Conservation (phyloP, 2,888 invertebrate genomes). For the Stenodema calcarata region DNA sequence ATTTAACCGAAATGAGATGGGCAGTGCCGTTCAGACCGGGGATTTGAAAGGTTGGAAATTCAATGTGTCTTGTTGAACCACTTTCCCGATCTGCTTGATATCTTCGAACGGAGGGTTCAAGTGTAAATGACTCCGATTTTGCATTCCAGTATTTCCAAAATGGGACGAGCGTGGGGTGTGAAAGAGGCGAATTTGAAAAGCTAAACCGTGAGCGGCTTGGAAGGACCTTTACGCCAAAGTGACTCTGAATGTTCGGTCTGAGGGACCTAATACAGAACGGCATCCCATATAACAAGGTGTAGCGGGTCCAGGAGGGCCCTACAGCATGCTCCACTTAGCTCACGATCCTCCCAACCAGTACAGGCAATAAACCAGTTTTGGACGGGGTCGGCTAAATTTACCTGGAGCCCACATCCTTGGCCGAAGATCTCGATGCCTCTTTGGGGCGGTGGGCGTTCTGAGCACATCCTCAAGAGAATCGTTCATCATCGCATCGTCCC, state of each 20-base stretch:
- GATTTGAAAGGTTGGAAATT: not conserved
- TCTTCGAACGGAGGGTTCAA: not conserved
- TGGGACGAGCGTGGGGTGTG: not conserved
- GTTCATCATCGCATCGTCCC: not conserved
- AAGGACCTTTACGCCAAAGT: slow-evolving; percentile 1
- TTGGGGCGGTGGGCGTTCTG: not conserved
- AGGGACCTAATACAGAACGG: slow-evolving; percentile 33
- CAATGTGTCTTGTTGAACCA: not conserved
- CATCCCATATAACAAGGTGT: slow-evolving; percentile 23
- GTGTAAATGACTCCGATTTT: not conserved
- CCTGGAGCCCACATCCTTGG: not conserved
- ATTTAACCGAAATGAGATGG: not conserved
- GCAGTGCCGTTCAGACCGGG: not conserved
- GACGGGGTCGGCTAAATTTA: slow-evolving; percentile 43
- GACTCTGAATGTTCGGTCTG: not conserved
- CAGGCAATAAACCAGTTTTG: slow-evolving; percentile 37
- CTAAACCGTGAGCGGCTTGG: not conserved
- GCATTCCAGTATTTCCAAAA: not conserved
- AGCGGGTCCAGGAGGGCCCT: slow-evolving; percentile 2
- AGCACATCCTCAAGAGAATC: not conserved
- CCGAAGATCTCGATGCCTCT: not conserved
- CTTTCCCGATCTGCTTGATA: not conserved
- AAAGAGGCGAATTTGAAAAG: slow-evolving; percentile 19
- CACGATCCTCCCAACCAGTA: slow-evolving; percentile 8
- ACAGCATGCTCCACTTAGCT: slow-evolving; percentile 43